Evolutionary conservation across 1,140 invertebrate genomes (phyloP), one percentile per base, ranked within the genome.

Genomic region (Pinna nobilis): DNA sequence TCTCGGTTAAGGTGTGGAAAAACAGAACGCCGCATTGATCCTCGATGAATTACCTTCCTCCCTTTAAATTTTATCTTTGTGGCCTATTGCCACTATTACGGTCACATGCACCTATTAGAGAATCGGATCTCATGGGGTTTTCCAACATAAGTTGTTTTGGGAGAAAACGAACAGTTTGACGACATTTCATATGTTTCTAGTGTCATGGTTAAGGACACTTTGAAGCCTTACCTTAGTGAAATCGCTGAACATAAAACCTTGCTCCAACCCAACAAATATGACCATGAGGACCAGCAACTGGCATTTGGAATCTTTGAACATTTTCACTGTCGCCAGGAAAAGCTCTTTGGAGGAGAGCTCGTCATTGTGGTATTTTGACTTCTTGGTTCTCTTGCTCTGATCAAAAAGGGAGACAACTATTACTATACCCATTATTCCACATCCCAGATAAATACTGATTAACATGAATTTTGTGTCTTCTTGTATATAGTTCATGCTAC

Each of bases 211-310:
- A n/a, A n/a, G n/a, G n/a, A n/a, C n/a, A 20, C 44, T 47, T 9
- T 3, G n/a, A 32, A 78, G 5, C 69, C 78, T 66, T 76, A 90
- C 89, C 87, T 88, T 88, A 7, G 88, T 89, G 66, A 89, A 90
- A 76, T 89, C 88, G 7, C 88, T 84, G 69, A 88, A 88, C 73
- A 90, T 84, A 69, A 90, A 90, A 13, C 88, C 89, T 67, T 90
- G 88, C 65, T 89, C 82, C 7, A 90, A 77, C 11, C 89, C 89
- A n/a, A 84, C 80, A 73, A 89, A 90, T 4, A 89, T 35, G 1
- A 88, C 86, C 33, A 90, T 80, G 3, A 89, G 88, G 35, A 88
- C 70, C 11, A 90, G 80, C 20, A 89, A 77, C 28, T 85, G 77
- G 47, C 89, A 85, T 60, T 86, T 82, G 30, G 85, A 81, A 70